Base-by-base conservation (phyloP, 2,888 invertebrate genomes). In the Trissolcus brochymenae region DNA sequence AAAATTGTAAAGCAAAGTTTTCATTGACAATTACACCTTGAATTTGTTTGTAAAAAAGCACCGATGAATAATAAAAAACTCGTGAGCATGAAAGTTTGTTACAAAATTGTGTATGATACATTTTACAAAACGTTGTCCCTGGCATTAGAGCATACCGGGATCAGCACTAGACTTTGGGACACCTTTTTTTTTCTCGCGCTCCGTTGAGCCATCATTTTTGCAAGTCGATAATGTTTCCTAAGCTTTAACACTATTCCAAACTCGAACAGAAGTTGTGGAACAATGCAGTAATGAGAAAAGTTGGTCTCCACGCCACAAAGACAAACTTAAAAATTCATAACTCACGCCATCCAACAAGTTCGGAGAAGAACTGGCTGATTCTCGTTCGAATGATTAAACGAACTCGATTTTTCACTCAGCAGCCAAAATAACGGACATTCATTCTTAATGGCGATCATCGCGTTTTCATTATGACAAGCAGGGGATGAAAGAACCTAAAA, bases 231-330 rank as follows among this genome's bases (percentile, higher is more conserved):
- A 59, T 60, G 64, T 68, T 64, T 17, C 68, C 41, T 49, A 67
- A 74, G 67, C 50, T 74, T 67, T 4, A 64, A 68, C 64, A 21
- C 55, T 35, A 50, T 75, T 59, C 50, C 64, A 3, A 75, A 68
- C 54, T 75, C 64, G 59, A 62, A 68, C 75, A 46, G 50, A 64
- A 75, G 68, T 75, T 68, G 67, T 40, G 62, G 68, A 75, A 68
- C 75, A 75, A 68, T 75, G 75, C 75, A 64, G 68, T 75, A 68
- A 75, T 68, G 75, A 75, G 75, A 60, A 75, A 75, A 75, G 75
- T 75, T 75, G 64, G 53, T 56, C 35, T 56, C 55, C 60, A 41
- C 59, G 13, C 59, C 56, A 51, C 62, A 67, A 74, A 74, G 68
- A 64, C 66, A 59, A 64, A 64, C 62, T 74, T 67, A 57, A 74